These are phyloP conservation scores for Matsumurasca onukii DNA, from an alignment of 1,140 invertebrate species.

Conservation along the genomic window DNA sequence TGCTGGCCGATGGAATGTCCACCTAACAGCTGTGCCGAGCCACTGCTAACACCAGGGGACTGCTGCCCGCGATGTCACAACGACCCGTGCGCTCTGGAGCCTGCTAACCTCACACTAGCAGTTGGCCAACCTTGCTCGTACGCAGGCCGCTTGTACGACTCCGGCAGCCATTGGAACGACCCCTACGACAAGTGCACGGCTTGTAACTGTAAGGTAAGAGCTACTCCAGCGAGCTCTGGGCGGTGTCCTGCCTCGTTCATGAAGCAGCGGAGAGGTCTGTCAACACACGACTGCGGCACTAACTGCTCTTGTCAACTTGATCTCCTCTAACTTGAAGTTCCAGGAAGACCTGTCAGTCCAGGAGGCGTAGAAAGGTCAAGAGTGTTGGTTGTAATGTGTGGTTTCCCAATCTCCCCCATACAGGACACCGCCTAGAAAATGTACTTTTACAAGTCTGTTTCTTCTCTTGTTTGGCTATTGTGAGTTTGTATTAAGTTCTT, in stretches of 20 bases:
- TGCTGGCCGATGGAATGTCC: conserved; percentile 88
- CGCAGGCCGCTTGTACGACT: conserved; percentile 58
- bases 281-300: not conserved
- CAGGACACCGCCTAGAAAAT: too few relatives aligned
- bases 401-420: too few relatives aligned
- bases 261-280: not conserved
- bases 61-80: conserved; percentile 71
- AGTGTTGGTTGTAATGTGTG: too few relatives aligned
- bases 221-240: too few relatives aligned
- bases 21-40: conserved; percentile 64
- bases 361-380: too few relatives aligned
- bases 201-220: conserved; percentile 76
- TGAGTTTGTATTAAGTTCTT: too few relatives aligned
- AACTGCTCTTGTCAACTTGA: not conserved
- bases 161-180: conserved; percentile 60
- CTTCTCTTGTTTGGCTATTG: too few relatives aligned
- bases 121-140: conserved; percentile 57
- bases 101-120: conserved; percentile 28
- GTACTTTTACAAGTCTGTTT: too few relatives aligned
- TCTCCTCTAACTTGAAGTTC: not conserved
- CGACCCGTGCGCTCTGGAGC: conserved; percentile 55
- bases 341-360: not conserved
- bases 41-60: conserved; percentile 61
- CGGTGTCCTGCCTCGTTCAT: not conserved
- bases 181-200: conserved; percentile 67